Base-by-base conservation (phyloP, 35 echinoderm and acorn worm genomes). In the Hemicentrotus pulcherrimus region DNA sequence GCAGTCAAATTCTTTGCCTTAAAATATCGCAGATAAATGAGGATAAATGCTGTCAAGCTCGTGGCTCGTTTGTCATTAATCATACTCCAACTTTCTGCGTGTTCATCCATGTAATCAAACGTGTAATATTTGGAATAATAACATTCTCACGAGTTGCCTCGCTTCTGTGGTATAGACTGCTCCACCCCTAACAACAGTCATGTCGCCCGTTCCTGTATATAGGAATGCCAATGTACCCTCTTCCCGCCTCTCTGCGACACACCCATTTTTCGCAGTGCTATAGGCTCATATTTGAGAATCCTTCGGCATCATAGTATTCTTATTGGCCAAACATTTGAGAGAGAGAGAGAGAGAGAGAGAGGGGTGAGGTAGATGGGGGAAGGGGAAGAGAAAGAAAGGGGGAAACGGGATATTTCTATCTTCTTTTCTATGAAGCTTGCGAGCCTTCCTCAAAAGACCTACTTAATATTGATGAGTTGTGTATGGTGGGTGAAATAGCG, bases 61-160 rank as follows among this genome's bases (percentile, higher is more conserved):
- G n/a, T 78, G 65, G 65, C 65, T 78, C 65, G 65, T 78, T 78
- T 78, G 65, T 78, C 65, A 78, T 78, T 78, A 78, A 78, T 78
- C 65, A 78, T 78, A 78, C 65, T 78, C 28, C 65, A 78, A n/a
- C 19, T 78, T 78, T 78, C 65, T 78, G 65, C 28, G 19, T n/a
- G 65, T 78, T 78, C 65, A 78, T 78, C 65, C 65, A 78, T 78
- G 65, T 78, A 78, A 78, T 78, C 65, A 78, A 59, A 78, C 65
- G 65, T 28, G 65, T 78, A 78, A 78, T 78, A 78, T 78, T 78
- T 78, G 65, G 65, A 78, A n/a, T n/a, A 28, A 78, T 78, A 78
- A 78, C 65, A 78, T 78, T 78, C 65, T 78, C 22, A 7, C 65
- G 65, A 78, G 52, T n/a, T 78, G 18, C 65, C 65, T 78, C 65